A percentile compares a stretch with the other conserved stretches of the same genome.
Evolutionary conservation across 2,113 vertebrate species (phyloP).

Genomic region (Hipposideros armiger): DNA sequence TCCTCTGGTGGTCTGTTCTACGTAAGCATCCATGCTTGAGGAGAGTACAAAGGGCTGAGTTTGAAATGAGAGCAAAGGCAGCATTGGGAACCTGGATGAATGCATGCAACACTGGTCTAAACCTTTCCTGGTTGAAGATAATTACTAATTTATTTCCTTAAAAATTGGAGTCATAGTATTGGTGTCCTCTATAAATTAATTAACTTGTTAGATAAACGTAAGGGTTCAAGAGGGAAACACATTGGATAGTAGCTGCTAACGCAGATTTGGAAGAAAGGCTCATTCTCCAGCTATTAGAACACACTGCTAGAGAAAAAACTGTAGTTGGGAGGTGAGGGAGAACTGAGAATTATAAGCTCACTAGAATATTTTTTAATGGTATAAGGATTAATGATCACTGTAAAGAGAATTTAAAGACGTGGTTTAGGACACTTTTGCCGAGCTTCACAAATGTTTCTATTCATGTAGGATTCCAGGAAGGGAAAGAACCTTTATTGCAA

Average conservation of each 20-base stretch:
- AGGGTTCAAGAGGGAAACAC: neutral
- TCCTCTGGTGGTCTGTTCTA: neutral
- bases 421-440: neutral
- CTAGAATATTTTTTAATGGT: neutral
- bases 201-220: neutral
- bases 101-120: neutral
- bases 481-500: constrained; percentile 94
- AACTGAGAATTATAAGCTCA: neutral
- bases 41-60: neutral
- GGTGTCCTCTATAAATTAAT: constrained; percentile 21
- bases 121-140: neutral
- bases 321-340: neutral
- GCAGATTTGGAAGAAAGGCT: neutral
- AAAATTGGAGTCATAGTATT: neutral
- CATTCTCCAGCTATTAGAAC: neutral
- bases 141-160: neutral
- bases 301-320: neutral
- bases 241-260: neutral
- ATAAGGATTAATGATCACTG: neutral
- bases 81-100: neutral
- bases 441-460: neutral
- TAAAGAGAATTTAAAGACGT: neutral
- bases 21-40: neutral
- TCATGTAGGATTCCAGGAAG: neutral
- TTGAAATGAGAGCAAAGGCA: neutral